phyloP scores from a whole-genome alignment of 2,797 vertebrate genomes.

The Enteromius treurensis region DNA sequence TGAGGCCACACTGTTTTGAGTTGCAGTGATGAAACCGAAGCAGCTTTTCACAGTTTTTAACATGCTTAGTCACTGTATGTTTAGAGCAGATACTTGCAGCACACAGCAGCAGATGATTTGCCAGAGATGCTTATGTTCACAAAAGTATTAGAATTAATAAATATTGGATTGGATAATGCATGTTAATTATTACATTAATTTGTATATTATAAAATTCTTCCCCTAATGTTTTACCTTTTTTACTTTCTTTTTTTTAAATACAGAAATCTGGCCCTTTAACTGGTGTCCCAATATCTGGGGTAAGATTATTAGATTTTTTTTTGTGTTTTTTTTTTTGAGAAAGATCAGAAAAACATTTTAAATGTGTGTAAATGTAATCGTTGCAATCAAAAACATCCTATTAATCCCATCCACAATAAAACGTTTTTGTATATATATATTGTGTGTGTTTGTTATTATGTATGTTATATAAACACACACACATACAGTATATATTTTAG shows the following conservation, averaged over 20 bases:
- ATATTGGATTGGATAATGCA: slow-evolving; percentile 1
- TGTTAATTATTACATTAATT: slow-evolving; percentile 5
- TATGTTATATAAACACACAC: too few relatives aligned
- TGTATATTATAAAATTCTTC: not conserved
- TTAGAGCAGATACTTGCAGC: not conserved
- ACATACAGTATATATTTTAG: too few relatives aligned
- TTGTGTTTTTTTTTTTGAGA: not conserved
- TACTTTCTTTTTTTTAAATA: slow-evolving; percentile 17
- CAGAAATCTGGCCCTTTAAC: slow-evolving; percentile 93
- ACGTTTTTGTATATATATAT: too few relatives aligned
- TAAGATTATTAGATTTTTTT: slow-evolving; percentile 71
- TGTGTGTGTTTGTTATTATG: too few relatives aligned
- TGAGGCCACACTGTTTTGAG: not conserved
- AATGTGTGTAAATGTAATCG: not conserved
- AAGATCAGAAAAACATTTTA: too few relatives aligned
- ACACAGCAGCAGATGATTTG: not conserved
- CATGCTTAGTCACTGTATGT: not conserved
- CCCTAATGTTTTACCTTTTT: not conserved
- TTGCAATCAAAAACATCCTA: too few relatives aligned
- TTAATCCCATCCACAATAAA: too few relatives aligned
- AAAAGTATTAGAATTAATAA: not conserved
- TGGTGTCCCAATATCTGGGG: slow-evolving; percentile 96
- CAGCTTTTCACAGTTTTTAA: not conserved
- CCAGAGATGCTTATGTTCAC: not conserved
- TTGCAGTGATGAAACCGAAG: not conserved